Evolutionary conservation across 30 jellyfish, hydroid and myxozoan genomes (phyloP).

Genomic region (Hydractinia symbiolongicarpus): DNA sequence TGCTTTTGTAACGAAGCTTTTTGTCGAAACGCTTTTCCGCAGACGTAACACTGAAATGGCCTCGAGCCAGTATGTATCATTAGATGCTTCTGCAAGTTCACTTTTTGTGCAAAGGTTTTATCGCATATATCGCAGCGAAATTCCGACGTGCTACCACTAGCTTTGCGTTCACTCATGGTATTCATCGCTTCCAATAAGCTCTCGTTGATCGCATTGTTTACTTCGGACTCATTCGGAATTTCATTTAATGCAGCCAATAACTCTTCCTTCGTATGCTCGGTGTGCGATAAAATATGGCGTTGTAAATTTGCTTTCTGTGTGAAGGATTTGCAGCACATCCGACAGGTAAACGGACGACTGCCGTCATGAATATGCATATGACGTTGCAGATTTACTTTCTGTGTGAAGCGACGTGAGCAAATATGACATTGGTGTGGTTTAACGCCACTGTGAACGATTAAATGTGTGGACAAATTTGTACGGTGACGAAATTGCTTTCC

Average conservation of each 20-base stretch:
- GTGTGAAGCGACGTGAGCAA: constrained; percentile 33
- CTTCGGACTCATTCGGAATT: constrained; percentile 33
- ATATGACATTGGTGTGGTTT: constrained; percentile 34
- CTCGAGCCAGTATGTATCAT: constrained; percentile 19
- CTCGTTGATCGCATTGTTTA: constrained; percentile 18
- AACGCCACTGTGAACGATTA: constrained; percentile 30
- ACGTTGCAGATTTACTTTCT: constrained; percentile 41
- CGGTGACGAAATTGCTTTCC: constrained; percentile 39
- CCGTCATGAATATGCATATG: constrained; percentile 44
- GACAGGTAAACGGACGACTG: constrained; percentile 29
- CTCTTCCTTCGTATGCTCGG: constrained; percentile 28
- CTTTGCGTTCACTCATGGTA: not conserved
- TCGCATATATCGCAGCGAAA: constrained; percentile 38
- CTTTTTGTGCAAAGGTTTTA: constrained; percentile 27
- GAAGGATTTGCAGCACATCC: constrained; percentile 29
- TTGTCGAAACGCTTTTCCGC: constrained; percentile 39
- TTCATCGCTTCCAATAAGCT: constrained; percentile 2
- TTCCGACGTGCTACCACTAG: constrained; percentile 8
- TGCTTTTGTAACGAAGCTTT: constrained; percentile 32
- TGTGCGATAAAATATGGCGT: constrained; percentile 26
- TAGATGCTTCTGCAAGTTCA: constrained; percentile 27
- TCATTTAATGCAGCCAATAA: constrained; percentile 15
- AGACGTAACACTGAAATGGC: constrained; percentile 33
- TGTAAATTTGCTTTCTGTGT: constrained; percentile 37
- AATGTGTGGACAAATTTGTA: constrained; percentile 31